These are phyloP conservation scores for Rhyacichthys aspro DNA, from an alignment of 2,797 vertebrate genomes.

Conservation along the genomic window DNA sequence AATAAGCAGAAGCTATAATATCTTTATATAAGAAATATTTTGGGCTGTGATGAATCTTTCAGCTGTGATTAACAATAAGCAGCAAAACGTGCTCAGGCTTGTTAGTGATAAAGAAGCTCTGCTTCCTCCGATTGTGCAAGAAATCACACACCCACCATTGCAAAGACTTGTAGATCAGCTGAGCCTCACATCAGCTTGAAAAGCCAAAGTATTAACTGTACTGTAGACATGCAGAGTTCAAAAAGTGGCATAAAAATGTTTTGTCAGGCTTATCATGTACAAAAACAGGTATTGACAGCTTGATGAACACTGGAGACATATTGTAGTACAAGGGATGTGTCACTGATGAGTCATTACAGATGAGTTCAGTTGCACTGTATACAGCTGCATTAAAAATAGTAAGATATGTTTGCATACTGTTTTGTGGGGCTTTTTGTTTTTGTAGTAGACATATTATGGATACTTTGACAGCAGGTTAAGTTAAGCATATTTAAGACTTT, in stretches of 20 bases:
- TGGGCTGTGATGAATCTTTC: slow-evolving; percentile 7
- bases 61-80: slow-evolving; percentile 34
- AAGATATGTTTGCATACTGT: slow-evolving; percentile 10
- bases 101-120: slow-evolving; percentile 61
- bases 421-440: slow-evolving; percentile 17
- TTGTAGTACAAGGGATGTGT: no score
- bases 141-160: slow-evolving; percentile 58
- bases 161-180: slow-evolving; percentile 38
- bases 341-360: not conserved
- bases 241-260: not conserved
- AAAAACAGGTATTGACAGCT: no score
- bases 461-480: slow-evolving; percentile 8
- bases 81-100: slow-evolving; percentile 58
- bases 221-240: not conserved
- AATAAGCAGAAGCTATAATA: not conserved
- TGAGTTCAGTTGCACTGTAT: not conserved
- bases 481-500: slow-evolving; percentile 6
- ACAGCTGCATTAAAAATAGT: slow-evolving; percentile 10
- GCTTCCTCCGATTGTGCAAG: slow-evolving; percentile 75
- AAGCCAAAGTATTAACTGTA: slow-evolving; percentile 21
- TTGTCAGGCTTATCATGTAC: no score
- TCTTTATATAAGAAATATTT: not conserved
- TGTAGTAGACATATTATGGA: not conserved
- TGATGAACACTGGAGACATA: no score
- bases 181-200: slow-evolving; percentile 31